Evolutionary conservation across 2,888 invertebrate species (phyloP).

Genomic region (Glaucopsyche alexis): DNA sequence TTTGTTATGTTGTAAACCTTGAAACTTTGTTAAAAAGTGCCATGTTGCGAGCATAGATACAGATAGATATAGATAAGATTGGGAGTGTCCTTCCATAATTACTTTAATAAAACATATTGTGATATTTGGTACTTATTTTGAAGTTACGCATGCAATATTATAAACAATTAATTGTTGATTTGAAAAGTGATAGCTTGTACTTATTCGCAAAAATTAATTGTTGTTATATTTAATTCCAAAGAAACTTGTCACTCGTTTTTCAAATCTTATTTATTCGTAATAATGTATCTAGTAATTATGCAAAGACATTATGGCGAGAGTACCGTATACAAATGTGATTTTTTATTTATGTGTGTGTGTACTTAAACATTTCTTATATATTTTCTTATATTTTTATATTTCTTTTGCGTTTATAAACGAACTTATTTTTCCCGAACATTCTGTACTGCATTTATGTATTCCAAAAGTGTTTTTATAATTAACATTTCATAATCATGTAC

Average conservation of each 20-base stretch:
- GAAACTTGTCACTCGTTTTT: not conserved
- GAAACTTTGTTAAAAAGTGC: slow-evolving; percentile 15
- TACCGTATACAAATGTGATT: not conserved
- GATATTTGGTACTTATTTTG: slow-evolving; percentile 18
- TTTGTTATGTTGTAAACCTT: slow-evolving; percentile 19
- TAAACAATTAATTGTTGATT: not conserved
- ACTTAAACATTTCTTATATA: not conserved
- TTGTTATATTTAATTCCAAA: slow-evolving; percentile 13
- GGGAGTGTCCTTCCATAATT: slow-evolving; percentile 14
- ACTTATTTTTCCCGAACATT: not conserved
- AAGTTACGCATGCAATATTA: not conserved
- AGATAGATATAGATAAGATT: slow-evolving; percentile 6
- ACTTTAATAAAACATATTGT: not conserved
- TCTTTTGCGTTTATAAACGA: not conserved
- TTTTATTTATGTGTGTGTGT: not conserved
- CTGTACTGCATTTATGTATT: slow-evolving; percentile 20
- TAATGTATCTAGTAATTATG: slow-evolving; percentile 23
- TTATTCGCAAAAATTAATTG: not conserved
- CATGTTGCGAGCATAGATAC: not conserved
- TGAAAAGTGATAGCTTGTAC: slow-evolving; percentile 8
- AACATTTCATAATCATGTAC: slow-evolving; percentile 6
- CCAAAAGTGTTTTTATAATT: slow-evolving; percentile 11
- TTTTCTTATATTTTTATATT: slow-evolving; percentile 15
- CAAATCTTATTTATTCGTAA: not conserved
- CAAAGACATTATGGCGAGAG: not conserved